Conservation (phyloP, 2,888 invertebrate genomes). For the Stratiomys singularior region DNA sequence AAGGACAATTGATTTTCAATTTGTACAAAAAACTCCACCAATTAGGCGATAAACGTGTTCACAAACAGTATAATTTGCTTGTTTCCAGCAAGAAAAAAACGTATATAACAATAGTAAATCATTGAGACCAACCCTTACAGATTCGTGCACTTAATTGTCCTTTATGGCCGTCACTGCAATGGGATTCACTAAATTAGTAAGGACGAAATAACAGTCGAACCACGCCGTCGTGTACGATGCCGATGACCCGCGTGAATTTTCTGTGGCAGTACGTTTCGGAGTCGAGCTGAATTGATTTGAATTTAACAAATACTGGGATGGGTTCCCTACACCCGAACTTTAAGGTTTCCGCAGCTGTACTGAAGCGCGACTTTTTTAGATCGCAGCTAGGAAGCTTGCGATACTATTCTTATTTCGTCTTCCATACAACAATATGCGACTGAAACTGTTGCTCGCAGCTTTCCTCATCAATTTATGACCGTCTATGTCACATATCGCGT, state of each 20-base stretch:
- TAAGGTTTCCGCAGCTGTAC: conserved; percentile 38
- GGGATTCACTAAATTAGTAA: conserved; percentile 23
- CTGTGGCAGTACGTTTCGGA: not conserved
- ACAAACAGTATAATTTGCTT: no score
- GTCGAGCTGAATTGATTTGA: not conserved
- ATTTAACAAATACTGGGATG: conserved; percentile 8
- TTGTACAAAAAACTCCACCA: no score
- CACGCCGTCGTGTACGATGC: not conserved
- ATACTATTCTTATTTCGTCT: conserved; percentile 15
- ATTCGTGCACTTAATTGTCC: conserved; percentile 27
- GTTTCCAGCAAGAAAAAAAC: no score
- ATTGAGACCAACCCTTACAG: conserved; percentile 20
- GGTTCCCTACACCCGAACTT: conserved; percentile 36
- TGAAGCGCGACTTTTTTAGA: conserved; percentile 24
- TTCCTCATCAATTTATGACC: conserved; percentile 40
- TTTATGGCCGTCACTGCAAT: conserved; percentile 1
- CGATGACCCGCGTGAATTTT: conserved; percentile 2
- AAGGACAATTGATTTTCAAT: no score
- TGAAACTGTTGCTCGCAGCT: conserved; percentile 31
- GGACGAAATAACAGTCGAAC: conserved; percentile 17
- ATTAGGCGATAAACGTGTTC: no score
- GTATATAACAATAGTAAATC: not conserved
- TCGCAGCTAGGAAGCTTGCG: conserved; percentile 24
- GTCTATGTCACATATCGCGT: conserved; percentile 31
- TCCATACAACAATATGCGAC: conserved; percentile 7